Evolutionary conservation across 2,797 vertebrate species (phyloP), one percentile per base, ranked within the genome.

Genomic region (Tenualosa thibaudeaui): DNA sequence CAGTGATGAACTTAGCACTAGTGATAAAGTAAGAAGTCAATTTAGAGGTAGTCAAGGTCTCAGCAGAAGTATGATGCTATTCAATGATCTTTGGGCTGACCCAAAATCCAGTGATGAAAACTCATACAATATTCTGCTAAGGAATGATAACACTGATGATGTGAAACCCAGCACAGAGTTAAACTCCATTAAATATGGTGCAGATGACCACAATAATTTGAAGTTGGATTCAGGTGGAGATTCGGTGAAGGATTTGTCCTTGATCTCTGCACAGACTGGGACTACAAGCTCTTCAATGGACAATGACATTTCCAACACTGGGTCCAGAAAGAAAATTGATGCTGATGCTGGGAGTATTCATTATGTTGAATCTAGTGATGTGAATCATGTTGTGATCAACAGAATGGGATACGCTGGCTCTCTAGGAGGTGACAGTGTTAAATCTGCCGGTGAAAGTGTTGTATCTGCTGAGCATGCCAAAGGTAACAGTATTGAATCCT

Each of bases 261-360:
- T 26, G 8, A 17, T n/a, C 3, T 83, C 82, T 31, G 26, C 13
- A n/a, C 46, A 62, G 31, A n/a, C 26, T 71, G 68, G n/a, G 37
- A 62, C 81, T 19, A 71, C 5, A 85, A 83, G 58, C 12, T 37
- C 82, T 82, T 19, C 15, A 9, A 37, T 31, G 85, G 40, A 85
- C 0, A 81, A 9, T 60, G 13, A 7, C 50, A 17, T 68, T 10
- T 75, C 43, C 49, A 46, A 65, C 12, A 5, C 17, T 3, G 26
- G 22, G 22, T 53, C 22, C n/a, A 54, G 54, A 13, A 54, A n/a
- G 78, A 87, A 83, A 26, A n/a, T 9, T 8, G 24, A 65, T 37
- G 50, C 81, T 19, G 49, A 81, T 15, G 78, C 49, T 68, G 24
- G 40, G 6, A 81, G 40, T 22, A 49, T 24, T 81, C 24, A 40